These are phyloP conservation scores for Panthera tigris DNA, from an alignment of 2,113 vertebrate genomes.

Conservation along the genomic window DNA sequence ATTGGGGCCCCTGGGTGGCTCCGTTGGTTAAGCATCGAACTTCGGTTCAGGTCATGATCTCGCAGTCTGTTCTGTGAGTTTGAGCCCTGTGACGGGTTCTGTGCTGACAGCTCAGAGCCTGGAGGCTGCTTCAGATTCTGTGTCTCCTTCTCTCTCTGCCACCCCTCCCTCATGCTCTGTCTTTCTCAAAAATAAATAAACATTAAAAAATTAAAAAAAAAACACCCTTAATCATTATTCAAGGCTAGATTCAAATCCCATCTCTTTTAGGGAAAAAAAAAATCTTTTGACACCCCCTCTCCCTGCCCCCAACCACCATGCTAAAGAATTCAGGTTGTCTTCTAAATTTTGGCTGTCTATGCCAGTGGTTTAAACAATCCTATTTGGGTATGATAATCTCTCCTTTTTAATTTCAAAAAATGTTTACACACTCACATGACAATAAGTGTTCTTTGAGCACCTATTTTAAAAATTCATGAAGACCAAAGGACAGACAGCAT, in stretches of 20 bases:
- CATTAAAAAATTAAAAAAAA: too few relatives aligned
- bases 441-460: not conserved
- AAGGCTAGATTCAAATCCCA: not conserved
- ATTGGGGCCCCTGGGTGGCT: not conserved
- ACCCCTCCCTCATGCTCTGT: too few relatives aligned
- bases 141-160: too few relatives aligned
- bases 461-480: not conserved
- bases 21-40: too few relatives aligned
- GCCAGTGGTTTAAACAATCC: not conserved
- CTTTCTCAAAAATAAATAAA: too few relatives aligned
- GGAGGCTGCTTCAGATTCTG: too few relatives aligned
- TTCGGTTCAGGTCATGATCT: too few relatives aligned
- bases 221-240: not conserved
- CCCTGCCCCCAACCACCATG: not conserved
- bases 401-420: slow-evolving; percentile 42
- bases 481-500: not conserved
- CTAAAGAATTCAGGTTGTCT: not conserved
- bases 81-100: too few relatives aligned
- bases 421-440: not conserved
- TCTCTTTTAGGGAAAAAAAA: not conserved
- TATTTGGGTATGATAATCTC: not conserved
- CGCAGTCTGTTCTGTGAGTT: too few relatives aligned
- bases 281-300: not conserved
- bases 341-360: not conserved
- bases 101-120: too few relatives aligned